Evolutionary conservation across 2,888 invertebrate species (phyloP), one percentile per base, ranked within the genome.

Genomic region (Drosophila dives): DNA sequence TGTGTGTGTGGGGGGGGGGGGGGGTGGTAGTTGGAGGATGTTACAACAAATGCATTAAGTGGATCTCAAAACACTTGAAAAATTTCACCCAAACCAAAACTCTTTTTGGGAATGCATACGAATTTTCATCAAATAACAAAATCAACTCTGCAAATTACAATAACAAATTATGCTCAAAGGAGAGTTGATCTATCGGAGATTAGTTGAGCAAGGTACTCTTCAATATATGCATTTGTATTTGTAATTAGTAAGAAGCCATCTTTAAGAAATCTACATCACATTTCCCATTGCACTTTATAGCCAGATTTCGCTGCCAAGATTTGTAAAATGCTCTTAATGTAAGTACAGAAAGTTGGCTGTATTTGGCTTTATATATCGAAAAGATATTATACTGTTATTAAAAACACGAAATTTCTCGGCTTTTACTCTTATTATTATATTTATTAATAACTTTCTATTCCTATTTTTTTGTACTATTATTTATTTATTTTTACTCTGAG

Each of bases 31-130:
- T 1, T 7, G 17, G 17, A 8, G 17, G 3, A 20, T 11, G n/a
- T n/a, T n/a, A 42, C 40, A 42, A 42, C n/a, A 63, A 77, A 50
- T 72, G 78, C 73, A 72, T 72, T 66, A 53, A 56, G 23, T 5
- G 17, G 12, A 12, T 10, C 64, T 12, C 40, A 64, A 64, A 63
- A 33, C 29, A 33, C 33, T 64, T 50, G 15, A 12, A 63, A 32
- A 63, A 23, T 42, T 23, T 34, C 36, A 42, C 33, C 20, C 2
- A 50, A 11, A 10, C 15, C 29, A 11, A 50, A 29, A 29, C 26
- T 29, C 6, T 17, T 11, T 6, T 6, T 50, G 29, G 26, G 29
- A 29, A 29, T 50, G n/a, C 49, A 17, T 32, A 6, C 17, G n/a
- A 32, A 29, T 15, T 45, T 45, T 45, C 23, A 45, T 8, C 15